phyloP scores from a whole-genome alignment of 1,140 invertebrate species.

The Saccostrea glomerata region DNA sequence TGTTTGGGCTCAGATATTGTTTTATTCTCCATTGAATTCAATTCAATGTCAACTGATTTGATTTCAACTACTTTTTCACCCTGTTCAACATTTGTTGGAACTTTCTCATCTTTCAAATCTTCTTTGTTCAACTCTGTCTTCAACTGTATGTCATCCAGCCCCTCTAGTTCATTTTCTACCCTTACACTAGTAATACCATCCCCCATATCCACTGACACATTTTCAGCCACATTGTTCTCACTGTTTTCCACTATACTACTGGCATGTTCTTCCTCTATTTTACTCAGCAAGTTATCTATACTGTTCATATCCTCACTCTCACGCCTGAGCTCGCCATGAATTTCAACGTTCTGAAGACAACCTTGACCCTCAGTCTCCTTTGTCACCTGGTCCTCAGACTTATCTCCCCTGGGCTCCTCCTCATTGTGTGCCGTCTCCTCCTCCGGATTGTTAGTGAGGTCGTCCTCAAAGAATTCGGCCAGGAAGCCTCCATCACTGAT shows the following conservation, averaged over 20 bases:
- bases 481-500: conserved; percentile 44
- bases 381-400: too few relatives aligned
- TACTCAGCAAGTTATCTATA: not conserved
- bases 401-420: not conserved
- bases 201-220: not conserved
- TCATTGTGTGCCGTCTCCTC: not conserved
- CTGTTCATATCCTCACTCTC: not conserved
- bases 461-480: conserved; percentile 55
- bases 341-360: conserved; percentile 1
- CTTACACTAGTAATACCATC: not conserved
- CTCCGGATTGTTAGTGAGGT: conserved; percentile 33
- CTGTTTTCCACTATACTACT: not conserved
- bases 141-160: not conserved
- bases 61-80: conserved; percentile 1
- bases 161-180: not conserved
- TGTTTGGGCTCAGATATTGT: not conserved
- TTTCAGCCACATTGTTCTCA: not conserved
- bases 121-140: not conserved
- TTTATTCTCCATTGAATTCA: not conserved
- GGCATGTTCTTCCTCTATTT: conserved; percentile 11
- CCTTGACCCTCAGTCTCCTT: not conserved
- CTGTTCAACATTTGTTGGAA: not conserved
- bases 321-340: not conserved
- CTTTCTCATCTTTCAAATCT: not conserved
- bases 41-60: not conserved